Evolutionary conservation across 2,113 vertebrate genomes (phyloP).

Genomic region (Platycercus adscitus): DNA sequence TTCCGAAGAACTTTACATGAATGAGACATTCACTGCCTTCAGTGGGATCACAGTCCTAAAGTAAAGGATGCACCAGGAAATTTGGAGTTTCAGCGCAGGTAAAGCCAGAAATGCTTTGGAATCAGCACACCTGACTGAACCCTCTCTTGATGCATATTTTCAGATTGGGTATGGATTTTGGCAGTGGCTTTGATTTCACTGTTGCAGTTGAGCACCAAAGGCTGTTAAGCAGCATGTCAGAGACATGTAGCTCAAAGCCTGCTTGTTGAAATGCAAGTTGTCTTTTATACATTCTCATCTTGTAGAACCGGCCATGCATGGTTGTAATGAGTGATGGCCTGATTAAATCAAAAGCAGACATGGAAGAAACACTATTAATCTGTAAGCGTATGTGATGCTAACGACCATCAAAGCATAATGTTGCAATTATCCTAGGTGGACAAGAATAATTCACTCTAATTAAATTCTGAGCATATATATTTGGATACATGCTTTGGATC

Average conservation of each 20-base stretch:
- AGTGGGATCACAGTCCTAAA: background rate
- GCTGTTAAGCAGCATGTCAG: background rate
- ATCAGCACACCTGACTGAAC: fast-evolving
- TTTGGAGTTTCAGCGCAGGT: background rate
- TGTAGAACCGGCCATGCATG: background rate
- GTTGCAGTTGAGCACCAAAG: background rate
- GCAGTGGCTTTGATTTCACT: fast-evolving
- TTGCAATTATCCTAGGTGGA: conserved; percentile 53
- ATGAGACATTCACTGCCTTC: fast-evolving
- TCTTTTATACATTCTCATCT: background rate
- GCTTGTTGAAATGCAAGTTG: background rate
- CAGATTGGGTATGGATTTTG: background rate
- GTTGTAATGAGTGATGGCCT: conserved; percentile 36
- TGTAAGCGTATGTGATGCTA: conserved; percentile 34
- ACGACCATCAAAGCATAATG: conserved; percentile 7
- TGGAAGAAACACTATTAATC: conserved; percentile 35
- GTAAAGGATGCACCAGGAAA: fast-evolving
- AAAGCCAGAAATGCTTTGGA: background rate
- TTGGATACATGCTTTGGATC: background rate
- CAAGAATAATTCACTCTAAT: conserved; percentile 27
- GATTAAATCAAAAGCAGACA: conserved; percentile 57
- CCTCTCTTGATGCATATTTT: fast-evolving
- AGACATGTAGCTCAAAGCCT: background rate
- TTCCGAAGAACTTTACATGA: background rate
- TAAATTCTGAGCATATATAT: background rate